Conservation (phyloP, 1,140 invertebrate genomes). For the Paraescarpia echinospica region DNA sequence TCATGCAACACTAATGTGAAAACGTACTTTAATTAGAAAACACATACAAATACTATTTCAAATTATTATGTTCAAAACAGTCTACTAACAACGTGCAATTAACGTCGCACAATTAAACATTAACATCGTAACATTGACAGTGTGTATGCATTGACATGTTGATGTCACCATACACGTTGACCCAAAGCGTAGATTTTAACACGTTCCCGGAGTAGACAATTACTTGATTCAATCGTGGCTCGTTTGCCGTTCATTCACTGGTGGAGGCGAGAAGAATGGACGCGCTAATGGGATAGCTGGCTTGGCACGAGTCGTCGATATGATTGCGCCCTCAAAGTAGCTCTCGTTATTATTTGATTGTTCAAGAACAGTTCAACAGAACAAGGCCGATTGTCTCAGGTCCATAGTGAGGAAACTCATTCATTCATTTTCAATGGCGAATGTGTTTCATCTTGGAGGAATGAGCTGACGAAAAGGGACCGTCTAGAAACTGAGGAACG, state of each 20-base stretch:
- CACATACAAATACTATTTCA: too few relatives aligned
- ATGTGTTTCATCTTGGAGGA: not conserved
- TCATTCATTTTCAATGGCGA: not conserved
- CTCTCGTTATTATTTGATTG: not conserved
- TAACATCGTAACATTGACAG: too few relatives aligned
- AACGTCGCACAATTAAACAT: not conserved
- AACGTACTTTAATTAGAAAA: too few relatives aligned
- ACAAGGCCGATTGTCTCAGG: not conserved
- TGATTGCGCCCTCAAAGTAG: not conserved
- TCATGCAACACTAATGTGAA: too few relatives aligned
- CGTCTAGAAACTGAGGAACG: not conserved
- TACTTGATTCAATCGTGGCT: not conserved
- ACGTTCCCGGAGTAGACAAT: slow-evolving; percentile 3
- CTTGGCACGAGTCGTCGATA: not conserved
- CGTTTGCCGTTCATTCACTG: not conserved
- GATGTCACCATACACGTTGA: not conserved
- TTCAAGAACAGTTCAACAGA: not conserved
- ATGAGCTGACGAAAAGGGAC: not conserved
- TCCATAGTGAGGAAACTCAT: not conserved
- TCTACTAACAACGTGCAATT: too few relatives aligned
- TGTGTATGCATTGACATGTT: too few relatives aligned
- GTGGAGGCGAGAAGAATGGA: not conserved
- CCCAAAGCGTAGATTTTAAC: not conserved
- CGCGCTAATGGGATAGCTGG: not conserved
- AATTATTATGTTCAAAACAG: too few relatives aligned